A percentile compares a stretch with the other conserved stretches of the same genome.
These are phyloP conservation scores for Falco berigora DNA, from an alignment of 2,797 vertebrate genomes.

Conservation along the genomic window DNA sequence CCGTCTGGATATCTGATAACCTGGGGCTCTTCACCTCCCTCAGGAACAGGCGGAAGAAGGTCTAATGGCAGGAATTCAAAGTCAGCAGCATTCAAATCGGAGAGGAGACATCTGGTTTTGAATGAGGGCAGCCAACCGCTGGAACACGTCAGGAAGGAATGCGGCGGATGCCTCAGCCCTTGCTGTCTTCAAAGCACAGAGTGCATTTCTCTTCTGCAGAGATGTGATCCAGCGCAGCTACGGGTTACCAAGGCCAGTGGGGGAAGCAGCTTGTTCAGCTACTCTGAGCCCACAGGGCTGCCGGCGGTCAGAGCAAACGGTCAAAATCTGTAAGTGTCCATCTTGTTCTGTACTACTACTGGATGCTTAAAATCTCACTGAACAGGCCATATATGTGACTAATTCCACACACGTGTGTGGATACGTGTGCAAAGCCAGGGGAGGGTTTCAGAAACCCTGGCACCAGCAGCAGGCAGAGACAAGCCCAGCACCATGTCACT, in stretches of 20 bases:
- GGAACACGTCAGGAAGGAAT: not conserved
- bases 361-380: not conserved
- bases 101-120: slow-evolving; percentile 31
- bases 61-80: not conserved
- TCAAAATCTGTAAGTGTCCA: not conserved
- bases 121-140: not conserved
- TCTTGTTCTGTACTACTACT: not conserved
- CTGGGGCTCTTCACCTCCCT: not conserved
- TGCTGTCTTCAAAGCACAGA: not conserved
- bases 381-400: not conserved
- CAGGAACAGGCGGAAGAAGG: not conserved
- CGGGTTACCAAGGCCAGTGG: fast-evolving
- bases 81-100: not conserved
- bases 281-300: fast-evolving
- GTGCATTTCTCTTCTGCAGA: not conserved
- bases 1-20: not conserved
- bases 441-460: not conserved
- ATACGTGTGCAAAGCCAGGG: not conserved
- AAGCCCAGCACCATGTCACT: not conserved
- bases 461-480: not conserved
- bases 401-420: not conserved
- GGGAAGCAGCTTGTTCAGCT: not conserved
- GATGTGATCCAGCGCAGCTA: not conserved
- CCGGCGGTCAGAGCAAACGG: fast-evolving
- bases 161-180: not conserved